A percentile compares a stretch with the other conserved stretches of the same genome.
These are phyloP conservation scores for Trematomus loennbergii DNA, from an alignment of 2,113 vertebrate species.

Conservation along the genomic window DNA sequence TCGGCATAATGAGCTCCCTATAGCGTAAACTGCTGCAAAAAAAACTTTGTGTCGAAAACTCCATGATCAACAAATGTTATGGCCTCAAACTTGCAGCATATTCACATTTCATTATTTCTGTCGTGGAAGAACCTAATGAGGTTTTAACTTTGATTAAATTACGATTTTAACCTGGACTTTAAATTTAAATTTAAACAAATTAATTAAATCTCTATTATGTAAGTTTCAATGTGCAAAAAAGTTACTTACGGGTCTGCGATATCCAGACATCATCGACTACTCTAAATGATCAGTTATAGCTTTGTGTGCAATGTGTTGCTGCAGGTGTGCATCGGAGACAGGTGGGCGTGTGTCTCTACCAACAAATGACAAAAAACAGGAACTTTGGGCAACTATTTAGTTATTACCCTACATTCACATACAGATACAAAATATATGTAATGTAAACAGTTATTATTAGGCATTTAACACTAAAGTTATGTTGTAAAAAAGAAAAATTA, in stretches of 20 bases:
- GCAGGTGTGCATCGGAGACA: constrained; percentile 29
- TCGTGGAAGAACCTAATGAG: neutral
- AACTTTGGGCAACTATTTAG: neutral
- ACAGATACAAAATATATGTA: too few species aligned
- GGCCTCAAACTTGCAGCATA: neutral
- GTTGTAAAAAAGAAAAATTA: too few species aligned
- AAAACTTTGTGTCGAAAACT: neutral
- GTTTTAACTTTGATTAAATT: neutral
- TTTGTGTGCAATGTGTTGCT: too few species aligned
- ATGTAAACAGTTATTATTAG: too few species aligned
- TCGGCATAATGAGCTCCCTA: constrained; percentile 25
- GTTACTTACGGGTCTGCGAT: neutral
- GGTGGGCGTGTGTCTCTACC: constrained; percentile 2
- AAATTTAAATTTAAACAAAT: neutral
- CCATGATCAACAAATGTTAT: neutral
- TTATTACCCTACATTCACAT: too few species aligned
- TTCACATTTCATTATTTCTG: neutral
- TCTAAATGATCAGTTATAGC: neutral
- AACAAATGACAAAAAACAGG: neutral
- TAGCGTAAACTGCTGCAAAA: neutral
- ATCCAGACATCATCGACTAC: neutral
- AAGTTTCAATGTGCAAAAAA: neutral
- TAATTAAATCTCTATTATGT: neutral
- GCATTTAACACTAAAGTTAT: too few species aligned
- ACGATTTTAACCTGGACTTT: neutral